These are phyloP conservation scores for Microtus richardsoni DNA, from an alignment of 2,113 vertebrate genomes.

Conservation along the genomic window DNA sequence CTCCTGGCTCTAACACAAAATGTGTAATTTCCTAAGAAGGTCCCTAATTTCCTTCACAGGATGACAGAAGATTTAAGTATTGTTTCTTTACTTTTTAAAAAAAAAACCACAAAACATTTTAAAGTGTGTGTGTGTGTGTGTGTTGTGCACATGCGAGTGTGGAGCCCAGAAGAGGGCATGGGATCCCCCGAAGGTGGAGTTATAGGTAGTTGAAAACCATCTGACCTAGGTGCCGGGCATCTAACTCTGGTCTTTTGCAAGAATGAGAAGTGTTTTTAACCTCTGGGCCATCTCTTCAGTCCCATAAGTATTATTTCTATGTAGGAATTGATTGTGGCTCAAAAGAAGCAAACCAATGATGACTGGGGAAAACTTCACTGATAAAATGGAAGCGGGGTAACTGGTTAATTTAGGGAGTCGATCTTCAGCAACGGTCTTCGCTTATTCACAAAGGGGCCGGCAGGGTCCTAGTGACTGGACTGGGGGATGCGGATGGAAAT, in stretches of 20 bases:
- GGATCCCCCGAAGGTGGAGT: not conserved
- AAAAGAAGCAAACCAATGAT: conserved; percentile 34
- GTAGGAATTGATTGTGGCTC: conserved; percentile 3
- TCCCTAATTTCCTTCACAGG: not conserved
- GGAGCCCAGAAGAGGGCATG: not conserved
- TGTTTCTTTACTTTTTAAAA: not conserved
- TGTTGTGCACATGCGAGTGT: not conserved
- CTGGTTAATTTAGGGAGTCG: not conserved
- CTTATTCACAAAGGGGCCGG: not conserved
- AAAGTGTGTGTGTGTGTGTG: not conserved
- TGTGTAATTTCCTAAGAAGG: not conserved
- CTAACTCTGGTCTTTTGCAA: not conserved
- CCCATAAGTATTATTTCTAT: not conserved
- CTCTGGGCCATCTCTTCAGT: not conserved
- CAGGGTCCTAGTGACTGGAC: not conserved
- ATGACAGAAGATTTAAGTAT: conserved; percentile 11
- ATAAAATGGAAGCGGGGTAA: not conserved
- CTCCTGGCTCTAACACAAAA: not conserved
- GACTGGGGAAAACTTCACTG: not conserved
- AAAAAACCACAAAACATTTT: not conserved
- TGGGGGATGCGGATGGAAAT: not conserved
- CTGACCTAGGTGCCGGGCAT: not conserved
- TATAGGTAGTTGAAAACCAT: not conserved
- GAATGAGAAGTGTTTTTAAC: not conserved
- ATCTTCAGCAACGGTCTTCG: not conserved